phyloP scores from a whole-genome alignment of 2,888 invertebrate species.

The Polyommatus icarus region DNA sequence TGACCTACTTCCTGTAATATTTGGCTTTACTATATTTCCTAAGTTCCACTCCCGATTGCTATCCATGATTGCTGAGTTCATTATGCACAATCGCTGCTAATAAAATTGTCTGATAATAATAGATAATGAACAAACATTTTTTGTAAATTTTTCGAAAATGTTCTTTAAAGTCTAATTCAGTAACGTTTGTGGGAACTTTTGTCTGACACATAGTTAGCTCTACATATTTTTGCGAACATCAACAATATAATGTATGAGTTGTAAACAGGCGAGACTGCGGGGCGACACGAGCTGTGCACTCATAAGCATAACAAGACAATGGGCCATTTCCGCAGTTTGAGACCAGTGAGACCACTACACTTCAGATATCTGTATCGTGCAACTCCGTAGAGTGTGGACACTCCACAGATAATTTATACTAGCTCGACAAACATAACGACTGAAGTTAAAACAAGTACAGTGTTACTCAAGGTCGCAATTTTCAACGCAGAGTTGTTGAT shows the following conservation, averaged over 20 bases:
- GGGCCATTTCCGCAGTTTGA: neutral
- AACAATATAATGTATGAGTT: no score
- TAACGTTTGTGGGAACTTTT: no score
- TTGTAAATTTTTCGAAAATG: no score
- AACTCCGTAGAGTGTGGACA: neutral
- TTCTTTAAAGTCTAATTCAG: no score
- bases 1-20: neutral
- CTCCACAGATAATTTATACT: neutral
- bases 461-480: neutral
- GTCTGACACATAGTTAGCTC: neutral
- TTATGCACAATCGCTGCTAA: no score
- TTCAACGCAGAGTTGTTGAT: neutral
- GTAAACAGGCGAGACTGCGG: neutral
- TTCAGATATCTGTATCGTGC: neutral
- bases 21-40: neutral
- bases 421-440: neutral
- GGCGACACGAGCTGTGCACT: neutral
- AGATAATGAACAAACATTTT: no score
- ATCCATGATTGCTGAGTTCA: no score
- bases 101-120: no score
- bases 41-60: no score
- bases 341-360: neutral
- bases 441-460: neutral
- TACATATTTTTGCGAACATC: neutral
- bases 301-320: slow-evolving; percentile 4